phyloP scores from a whole-genome alignment of 2,888 invertebrate species.

The Diloba caeruleocephala region DNA sequence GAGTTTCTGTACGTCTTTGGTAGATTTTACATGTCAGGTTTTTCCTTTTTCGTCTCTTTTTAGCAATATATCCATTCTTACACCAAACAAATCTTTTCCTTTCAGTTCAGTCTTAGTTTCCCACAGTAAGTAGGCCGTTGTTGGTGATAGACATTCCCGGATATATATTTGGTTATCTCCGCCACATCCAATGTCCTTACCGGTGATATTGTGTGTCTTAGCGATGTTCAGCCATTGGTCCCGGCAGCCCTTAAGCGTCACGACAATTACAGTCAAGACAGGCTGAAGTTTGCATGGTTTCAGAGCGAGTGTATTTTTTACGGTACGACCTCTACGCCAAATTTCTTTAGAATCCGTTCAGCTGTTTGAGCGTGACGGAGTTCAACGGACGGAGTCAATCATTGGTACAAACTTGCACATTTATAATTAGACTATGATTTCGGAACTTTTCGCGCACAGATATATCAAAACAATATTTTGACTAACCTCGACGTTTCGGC shows the following conservation, averaged over 20 bases:
- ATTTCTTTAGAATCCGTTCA: too few species aligned
- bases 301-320: constrained; percentile 1
- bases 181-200: constrained; percentile 1
- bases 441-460: too few species aligned
- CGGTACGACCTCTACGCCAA: too few species aligned
- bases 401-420: too few species aligned
- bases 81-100: constrained; percentile 8
- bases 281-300: background rate
- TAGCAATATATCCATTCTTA: constrained; percentile 12
- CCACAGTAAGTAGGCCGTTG: constrained; percentile 10
- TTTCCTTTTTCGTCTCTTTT: constrained; percentile 4
- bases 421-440: too few species aligned
- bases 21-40: constrained; percentile 3
- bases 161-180: constrained; percentile 5
- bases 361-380: too few species aligned
- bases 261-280: constrained; percentile 4
- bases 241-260: background rate
- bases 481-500: too few species aligned
- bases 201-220: constrained; percentile 1
- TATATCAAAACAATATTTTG: too few species aligned
- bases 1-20: constrained; percentile 4
- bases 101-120: constrained; percentile 5
- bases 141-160: constrained; percentile 5
- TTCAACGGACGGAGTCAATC: too few species aligned
- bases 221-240: constrained; percentile 8